Evolutionary conservation across 2,888 invertebrate species (phyloP).

Genomic region (Agapostemon virescens): DNA sequence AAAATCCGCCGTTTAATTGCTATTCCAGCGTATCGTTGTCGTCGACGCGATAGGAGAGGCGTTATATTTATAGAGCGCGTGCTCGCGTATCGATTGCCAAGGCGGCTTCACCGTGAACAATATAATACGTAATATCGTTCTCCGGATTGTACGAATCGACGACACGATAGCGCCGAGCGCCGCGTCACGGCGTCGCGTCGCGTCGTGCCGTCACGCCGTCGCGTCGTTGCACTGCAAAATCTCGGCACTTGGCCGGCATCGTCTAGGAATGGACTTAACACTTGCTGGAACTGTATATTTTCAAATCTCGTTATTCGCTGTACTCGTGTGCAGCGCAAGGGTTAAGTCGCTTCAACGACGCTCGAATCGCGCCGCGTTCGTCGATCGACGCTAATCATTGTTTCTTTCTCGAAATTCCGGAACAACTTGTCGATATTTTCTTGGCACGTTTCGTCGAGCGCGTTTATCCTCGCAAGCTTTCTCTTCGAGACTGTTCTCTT

Average conservation of each 20-base stretch:
- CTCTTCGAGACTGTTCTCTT: too few species aligned
- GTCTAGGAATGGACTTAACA: constrained; percentile 78
- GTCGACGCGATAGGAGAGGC: background rate
- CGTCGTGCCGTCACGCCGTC: constrained; percentile 9
- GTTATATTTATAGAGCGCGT: background rate
- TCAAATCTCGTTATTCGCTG: constrained; percentile 68
- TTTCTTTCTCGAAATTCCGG: too few species aligned
- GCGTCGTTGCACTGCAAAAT: constrained; percentile 64
- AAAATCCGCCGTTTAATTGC: background rate
- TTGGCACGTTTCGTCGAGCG: background rate
- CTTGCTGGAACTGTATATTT: constrained; percentile 70
- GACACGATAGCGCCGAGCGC: constrained; percentile 16
- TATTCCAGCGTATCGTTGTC: background rate
- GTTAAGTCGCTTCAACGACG: constrained; percentile 56
- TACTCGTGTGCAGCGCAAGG: constrained; percentile 51
- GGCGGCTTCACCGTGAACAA: constrained; percentile 13
- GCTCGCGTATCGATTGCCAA: constrained; percentile 34
- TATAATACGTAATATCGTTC: background rate
- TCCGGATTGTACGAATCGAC: constrained; percentile 27
- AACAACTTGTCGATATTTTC: background rate
- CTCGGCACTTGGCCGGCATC: constrained; percentile 76
- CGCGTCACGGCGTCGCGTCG: background rate
- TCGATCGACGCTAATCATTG: background rate
- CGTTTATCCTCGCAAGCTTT: background rate
- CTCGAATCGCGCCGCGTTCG: constrained; percentile 20